phyloP scores from a whole-genome alignment of 2,113 vertebrate species.

The Vicugna pacos region DNA sequence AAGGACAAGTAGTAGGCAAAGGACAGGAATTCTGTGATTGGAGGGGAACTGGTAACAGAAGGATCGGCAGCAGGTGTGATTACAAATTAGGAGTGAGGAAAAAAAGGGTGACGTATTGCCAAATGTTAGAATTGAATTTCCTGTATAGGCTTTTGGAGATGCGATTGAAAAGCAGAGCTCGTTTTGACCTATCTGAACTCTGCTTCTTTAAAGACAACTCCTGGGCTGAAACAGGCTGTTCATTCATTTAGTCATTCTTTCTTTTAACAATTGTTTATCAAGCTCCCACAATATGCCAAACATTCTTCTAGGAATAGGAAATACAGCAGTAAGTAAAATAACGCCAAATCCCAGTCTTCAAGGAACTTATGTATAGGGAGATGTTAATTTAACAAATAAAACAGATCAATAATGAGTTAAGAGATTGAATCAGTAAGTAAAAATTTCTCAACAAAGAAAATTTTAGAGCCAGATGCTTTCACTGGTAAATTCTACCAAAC shows the following conservation, averaged over 20 bases:
- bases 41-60: background rate
- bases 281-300: background rate
- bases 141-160: background rate
- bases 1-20: background rate
- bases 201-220: background rate
- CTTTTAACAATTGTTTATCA: background rate
- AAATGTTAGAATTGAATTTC: background rate
- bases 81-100: background rate
- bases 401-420: background rate
- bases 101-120: background rate
- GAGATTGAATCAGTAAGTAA: background rate
- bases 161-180: background rate
- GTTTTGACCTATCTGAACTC: background rate
- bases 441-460: background rate
- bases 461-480: background rate
- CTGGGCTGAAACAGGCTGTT: background rate
- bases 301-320: background rate
- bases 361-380: background rate
- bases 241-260: background rate
- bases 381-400: background rate
- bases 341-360: background rate
- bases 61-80: background rate
- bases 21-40: background rate
- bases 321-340: background rate
- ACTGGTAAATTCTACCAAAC: background rate